Percentiles rank a stretch among this genome's conserved stretches.
These are phyloP conservation scores for Mobula birostris DNA, from an alignment of 2,113 vertebrate species.

Conservation along the genomic window DNA sequence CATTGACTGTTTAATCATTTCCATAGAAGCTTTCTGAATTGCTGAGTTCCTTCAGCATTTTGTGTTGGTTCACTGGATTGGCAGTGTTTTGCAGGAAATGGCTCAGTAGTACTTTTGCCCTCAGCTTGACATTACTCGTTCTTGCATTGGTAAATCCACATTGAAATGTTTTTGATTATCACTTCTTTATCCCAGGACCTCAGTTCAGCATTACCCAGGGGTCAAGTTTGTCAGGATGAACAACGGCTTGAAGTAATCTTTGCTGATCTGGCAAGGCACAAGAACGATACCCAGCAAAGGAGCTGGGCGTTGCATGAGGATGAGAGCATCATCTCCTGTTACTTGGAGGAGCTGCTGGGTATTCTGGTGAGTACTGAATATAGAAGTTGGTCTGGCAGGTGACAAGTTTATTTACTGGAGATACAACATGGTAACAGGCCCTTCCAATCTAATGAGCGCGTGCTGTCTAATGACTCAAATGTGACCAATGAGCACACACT, in stretches of 20 bases:
- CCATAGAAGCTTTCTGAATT: too few species aligned
- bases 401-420: neutral
- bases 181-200: slow-evolving; percentile 60
- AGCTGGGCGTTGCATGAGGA: slow-evolving; percentile 73
- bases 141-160: neutral
- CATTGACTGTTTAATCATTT: too few species aligned
- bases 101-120: too few species aligned
- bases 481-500: too few species aligned
- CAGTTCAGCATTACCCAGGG: slow-evolving; percentile 72
- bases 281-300: slow-evolving; percentile 91
- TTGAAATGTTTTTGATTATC: neutral
- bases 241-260: slow-evolving; percentile 95
- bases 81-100: too few species aligned
- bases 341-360: slow-evolving; percentile 73
- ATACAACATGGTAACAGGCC: too few species aligned
- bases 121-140: neutral
- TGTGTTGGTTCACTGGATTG: too few species aligned
- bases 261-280: slow-evolving; percentile 75
- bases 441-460: too few species aligned
- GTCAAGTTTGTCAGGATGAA: slow-evolving; percentile 90
- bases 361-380: slow-evolving; percentile 70
- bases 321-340: slow-evolving; percentile 62
- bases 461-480: too few species aligned
- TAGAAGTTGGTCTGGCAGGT: neutral
- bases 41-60: too few species aligned